Conservation (phyloP, 2,797 vertebrate species). For the Fratercula arctica region DNA sequence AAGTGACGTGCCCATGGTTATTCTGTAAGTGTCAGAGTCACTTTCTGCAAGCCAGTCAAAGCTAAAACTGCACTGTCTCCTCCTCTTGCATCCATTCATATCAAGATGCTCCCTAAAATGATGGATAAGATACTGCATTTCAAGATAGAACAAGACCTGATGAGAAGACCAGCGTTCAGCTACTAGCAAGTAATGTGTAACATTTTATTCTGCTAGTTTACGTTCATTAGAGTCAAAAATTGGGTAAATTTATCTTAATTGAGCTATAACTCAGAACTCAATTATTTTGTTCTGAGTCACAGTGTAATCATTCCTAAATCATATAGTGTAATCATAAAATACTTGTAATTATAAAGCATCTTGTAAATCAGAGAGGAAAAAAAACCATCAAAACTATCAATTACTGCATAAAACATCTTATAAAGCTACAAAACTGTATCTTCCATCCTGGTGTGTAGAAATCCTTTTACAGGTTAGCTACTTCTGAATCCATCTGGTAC, state of each 20-base stretch:
- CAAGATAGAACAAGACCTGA: not conserved
- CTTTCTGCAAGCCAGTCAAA: not conserved
- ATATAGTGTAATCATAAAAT: not conserved
- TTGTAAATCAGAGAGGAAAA: not conserved
- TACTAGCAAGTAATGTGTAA: not conserved
- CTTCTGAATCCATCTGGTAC: not conserved
- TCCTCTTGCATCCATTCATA: not conserved
- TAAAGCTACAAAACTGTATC: not conserved
- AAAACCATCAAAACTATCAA: not conserved
- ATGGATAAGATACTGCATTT: not conserved
- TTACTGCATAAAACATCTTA: not conserved
- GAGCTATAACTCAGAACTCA: not conserved
- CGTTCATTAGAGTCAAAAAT: not conserved
- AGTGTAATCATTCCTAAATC: not conserved
- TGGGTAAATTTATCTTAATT: not conserved
- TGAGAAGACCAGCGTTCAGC: not conserved
- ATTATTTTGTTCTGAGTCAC: not conserved
- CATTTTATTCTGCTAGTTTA: not conserved
- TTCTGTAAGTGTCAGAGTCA: not conserved
- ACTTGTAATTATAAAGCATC: not conserved
- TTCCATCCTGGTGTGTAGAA: not conserved
- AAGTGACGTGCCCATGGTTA: not conserved
- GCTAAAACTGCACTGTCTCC: not conserved
- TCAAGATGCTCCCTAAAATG: not conserved
- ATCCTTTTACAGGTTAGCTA: not conserved